Base-by-base conservation (phyloP, 1,140 invertebrate species). In the Argopecten irradians region DNA sequence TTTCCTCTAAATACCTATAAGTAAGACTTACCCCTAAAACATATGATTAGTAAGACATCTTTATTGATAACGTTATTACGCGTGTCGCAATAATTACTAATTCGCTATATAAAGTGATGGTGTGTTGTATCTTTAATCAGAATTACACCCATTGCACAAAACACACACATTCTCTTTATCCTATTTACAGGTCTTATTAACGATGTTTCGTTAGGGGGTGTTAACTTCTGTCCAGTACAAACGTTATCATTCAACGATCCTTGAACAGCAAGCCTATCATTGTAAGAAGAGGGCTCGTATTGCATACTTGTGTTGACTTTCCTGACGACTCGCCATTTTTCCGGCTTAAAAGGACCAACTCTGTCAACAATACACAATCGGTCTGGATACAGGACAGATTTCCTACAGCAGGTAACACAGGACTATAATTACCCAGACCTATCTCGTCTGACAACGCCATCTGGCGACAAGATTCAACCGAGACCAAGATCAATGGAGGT, bases 371-470 rank as follows among this genome's bases (percentile, higher is more conserved):
- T 71, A 71, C 55, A 71, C 55, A 71, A 71, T 71, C 55, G 22
- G 7, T 71, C 55, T 71, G 22, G 55, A 71, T 71, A 71, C 55
- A 71, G 55, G 55, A 71, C 55, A 71, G 55, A 71, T 71, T 71
- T 71, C 55, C 22, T 71, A 22, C n/a, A 71, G 55, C 55, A 71
- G 55, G 55, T 71, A 71, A 71, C 55, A 71, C 55, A 71, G 55
- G 28, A 71, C n/a, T 71, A 71, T 71, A 71, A 71, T 71, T 71
- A 71, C 55, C 55, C 22, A 1, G 28, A 71, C 55, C 43, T n/a
- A 71, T 71, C 55, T 71, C 55, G n/a, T 71, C 55, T 71, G 55
- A 71, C 55, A 71, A 71, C 55, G 55, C 55, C 55, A 71, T 71
- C 55, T 71, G 55, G 55, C n/a, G 22, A 28, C 55, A 11, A 71